Evolutionary conservation across 2,113 vertebrate genomes (phyloP).

Genomic region (Xyrauchen texanus): DNA sequence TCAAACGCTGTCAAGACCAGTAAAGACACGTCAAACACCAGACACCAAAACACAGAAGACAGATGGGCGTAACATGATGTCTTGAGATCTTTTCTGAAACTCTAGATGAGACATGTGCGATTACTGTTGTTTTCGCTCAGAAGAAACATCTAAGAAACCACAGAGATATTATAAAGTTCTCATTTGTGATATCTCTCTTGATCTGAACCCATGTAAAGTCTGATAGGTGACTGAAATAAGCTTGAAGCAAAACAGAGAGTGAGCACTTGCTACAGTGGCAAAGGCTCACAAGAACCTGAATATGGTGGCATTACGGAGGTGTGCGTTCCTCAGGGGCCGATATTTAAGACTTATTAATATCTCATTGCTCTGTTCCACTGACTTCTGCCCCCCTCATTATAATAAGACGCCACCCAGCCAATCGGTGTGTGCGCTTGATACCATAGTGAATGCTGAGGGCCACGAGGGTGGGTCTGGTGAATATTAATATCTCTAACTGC

Average conservation of each 20-base stretch:
- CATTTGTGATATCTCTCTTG: neutral
- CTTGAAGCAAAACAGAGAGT: neutral
- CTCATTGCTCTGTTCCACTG: slow-evolving; percentile 51
- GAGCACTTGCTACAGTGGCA: neutral
- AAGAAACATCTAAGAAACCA: neutral
- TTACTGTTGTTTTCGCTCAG: no score
- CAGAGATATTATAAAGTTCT: slow-evolving; percentile 4
- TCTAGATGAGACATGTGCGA: no score
- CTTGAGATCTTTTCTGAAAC: no score
- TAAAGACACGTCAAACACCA: slow-evolving; percentile 25
- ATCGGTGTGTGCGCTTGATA: slow-evolving; percentile 26
- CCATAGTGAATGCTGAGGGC: slow-evolving; percentile 39
- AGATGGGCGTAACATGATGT: neutral
- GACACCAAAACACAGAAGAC: neutral
- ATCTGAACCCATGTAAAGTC: no score
- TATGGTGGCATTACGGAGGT: slow-evolving; percentile 22
- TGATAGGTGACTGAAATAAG: no score
- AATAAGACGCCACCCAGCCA: slow-evolving; percentile 62
- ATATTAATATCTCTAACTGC: slow-evolving; percentile 70
- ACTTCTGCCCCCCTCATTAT: slow-evolving; percentile 63
- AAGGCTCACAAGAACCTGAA: no score
- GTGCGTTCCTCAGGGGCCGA: slow-evolving; percentile 41
- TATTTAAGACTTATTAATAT: slow-evolving; percentile 69
- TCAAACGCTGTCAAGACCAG: slow-evolving; percentile 17
- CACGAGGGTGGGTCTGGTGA: slow-evolving; percentile 63